Evolutionary conservation across 2,888 invertebrate genomes (phyloP).

Genomic region (Parnassius mnemosyne): DNA sequence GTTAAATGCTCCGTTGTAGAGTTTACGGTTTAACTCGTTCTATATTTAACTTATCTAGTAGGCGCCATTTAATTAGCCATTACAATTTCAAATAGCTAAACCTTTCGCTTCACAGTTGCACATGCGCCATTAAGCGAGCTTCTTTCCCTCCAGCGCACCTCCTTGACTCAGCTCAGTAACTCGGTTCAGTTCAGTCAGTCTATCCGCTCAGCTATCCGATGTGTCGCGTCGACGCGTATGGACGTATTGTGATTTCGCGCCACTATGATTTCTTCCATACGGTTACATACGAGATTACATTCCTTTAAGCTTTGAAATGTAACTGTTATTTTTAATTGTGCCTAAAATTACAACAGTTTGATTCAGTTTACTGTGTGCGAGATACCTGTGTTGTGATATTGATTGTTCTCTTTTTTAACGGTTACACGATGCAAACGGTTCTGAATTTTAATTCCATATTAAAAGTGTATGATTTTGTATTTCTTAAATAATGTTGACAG

Average conservation of each 20-base stretch:
- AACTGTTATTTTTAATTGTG: conserved; percentile 50
- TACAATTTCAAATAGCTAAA: conserved; percentile 8
- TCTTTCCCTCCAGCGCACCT: conserved; percentile 21
- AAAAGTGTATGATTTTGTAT: conserved; percentile 56
- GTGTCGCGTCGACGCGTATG: conserved; percentile 44
- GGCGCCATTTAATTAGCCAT: conserved; percentile 23
- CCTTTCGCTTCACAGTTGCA: conserved; percentile 21
- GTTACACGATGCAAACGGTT: conserved; percentile 68
- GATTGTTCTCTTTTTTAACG: conserved; percentile 42
- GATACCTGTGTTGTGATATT: conserved; percentile 48
- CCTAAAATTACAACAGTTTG: conserved; percentile 51
- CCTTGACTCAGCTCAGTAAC: background rate
- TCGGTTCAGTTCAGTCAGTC: conserved; percentile 2
- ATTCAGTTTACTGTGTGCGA: conserved; percentile 46
- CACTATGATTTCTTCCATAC: conserved; percentile 47
- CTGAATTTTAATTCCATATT: conserved; percentile 55
- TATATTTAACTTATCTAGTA: conserved; percentile 3
- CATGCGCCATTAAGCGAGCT: conserved; percentile 23
- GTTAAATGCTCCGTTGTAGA: no score
- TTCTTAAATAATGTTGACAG: conserved; percentile 70
- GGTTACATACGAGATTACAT: conserved; percentile 40
- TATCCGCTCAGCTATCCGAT: conserved; percentile 39
- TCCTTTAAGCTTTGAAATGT: conserved; percentile 37
- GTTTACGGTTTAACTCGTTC: no score
- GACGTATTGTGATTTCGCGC: conserved; percentile 49